Conservation (phyloP, 2,888 invertebrate genomes). For the Stenodema calcarata region DNA sequence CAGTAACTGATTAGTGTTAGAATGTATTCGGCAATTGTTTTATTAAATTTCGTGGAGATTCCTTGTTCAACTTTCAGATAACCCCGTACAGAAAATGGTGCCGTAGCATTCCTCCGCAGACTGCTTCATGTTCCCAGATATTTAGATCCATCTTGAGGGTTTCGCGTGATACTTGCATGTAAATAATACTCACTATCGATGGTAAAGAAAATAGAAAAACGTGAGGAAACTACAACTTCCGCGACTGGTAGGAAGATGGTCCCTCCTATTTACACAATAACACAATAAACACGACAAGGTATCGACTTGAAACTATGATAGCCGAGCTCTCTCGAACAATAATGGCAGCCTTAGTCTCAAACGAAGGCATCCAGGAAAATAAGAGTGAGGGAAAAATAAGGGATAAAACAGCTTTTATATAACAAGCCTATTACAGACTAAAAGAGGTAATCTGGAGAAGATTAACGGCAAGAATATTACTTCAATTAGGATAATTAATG, state of each 20-base stretch:
- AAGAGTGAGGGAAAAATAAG: not conserved
- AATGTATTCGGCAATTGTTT: no score
- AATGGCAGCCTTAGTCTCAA: not conserved
- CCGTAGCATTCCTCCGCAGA: no score
- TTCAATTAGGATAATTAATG: slow-evolving; percentile 40
- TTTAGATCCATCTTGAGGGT: no score
- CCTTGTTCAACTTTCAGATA: no score
- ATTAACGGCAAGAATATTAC: slow-evolving; percentile 30
- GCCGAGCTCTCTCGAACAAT: not conserved
- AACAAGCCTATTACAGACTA: slow-evolving; percentile 35
- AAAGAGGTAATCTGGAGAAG: slow-evolving; percentile 37
- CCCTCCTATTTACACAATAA: slow-evolving; percentile 18
- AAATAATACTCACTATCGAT: not conserved
- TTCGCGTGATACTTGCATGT: no score
- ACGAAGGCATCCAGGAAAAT: not conserved
- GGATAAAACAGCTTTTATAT: slow-evolving; percentile 17
- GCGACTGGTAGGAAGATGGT: not conserved
- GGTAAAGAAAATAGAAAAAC: not conserved
- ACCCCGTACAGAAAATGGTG: no score
- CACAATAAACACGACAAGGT: slow-evolving; percentile 23
- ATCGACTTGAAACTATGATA: slow-evolving; percentile 11
- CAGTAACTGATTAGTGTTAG: no score
- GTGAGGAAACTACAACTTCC: not conserved
- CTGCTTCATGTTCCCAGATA: no score
- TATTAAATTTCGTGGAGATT: no score